These are phyloP conservation scores for Plutomurus gul DNA, from an alignment of 1,140 invertebrate genomes.

Conservation along the genomic window DNA sequence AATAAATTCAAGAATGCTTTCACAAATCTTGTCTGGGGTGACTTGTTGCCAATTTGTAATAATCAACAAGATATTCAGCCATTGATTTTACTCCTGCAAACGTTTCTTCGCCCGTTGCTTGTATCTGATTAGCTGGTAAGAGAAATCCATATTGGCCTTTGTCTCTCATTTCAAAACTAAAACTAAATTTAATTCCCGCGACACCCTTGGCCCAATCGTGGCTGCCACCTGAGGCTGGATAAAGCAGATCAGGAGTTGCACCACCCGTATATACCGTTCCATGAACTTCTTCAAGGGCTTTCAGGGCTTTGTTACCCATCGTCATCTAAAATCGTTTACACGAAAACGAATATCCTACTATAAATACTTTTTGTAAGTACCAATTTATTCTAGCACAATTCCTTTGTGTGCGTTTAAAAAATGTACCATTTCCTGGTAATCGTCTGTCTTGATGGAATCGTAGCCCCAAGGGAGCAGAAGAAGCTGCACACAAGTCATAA, in stretches of 20 bases:
- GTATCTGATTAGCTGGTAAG: conserved; percentile 48
- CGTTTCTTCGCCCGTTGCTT: conserved; percentile 47
- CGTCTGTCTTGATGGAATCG: conserved; percentile 24
- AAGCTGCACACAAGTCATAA: too few relatives aligned
- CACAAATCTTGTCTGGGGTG: not conserved
- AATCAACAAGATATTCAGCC: conserved; percentile 44
- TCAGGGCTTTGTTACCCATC: conserved; percentile 42
- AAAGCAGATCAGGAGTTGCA: conserved; percentile 50
- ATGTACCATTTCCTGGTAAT: conserved; percentile 47
- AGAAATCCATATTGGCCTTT: conserved; percentile 45
- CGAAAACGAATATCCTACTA: not conserved
- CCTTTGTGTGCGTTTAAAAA: not conserved
- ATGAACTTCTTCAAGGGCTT: conserved; percentile 35
- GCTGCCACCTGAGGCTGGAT: conserved; percentile 31
- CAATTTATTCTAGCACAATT: not conserved
- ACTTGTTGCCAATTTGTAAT: conserved; percentile 26
- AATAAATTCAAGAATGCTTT: not conserved
- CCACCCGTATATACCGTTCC: conserved; percentile 49
- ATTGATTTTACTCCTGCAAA: conserved; percentile 50
- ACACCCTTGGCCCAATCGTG: conserved; percentile 51
- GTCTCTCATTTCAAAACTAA: conserved; percentile 51
- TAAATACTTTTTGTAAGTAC: not conserved
- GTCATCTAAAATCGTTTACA: conserved; percentile 29
- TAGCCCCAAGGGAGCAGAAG: conserved; percentile 47
- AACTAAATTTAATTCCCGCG: conserved; percentile 55